Conservation (phyloP, 2,888 invertebrate genomes). For the Orchesellides sinensis region DNA sequence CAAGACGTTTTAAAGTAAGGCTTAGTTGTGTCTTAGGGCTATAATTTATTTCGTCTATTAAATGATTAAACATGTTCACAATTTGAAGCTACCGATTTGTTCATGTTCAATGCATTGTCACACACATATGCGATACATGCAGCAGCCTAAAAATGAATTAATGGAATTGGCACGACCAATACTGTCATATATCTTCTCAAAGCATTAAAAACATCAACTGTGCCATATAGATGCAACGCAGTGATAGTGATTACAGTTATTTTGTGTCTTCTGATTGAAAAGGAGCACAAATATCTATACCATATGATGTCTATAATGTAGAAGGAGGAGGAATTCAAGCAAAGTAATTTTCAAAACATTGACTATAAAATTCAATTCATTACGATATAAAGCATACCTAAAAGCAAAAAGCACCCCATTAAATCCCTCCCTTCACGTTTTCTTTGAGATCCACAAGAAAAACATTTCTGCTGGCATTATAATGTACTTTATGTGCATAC, state of each 20-base stretch:
- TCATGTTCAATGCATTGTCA: not conserved
- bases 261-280: constrained; percentile 20
- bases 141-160: constrained; percentile 42
- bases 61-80: constrained; percentile 17
- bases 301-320: not conserved
- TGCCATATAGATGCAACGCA: not conserved
- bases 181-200: constrained; percentile 36
- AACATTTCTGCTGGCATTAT: not conserved
- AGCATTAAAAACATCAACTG: constrained; percentile 50
- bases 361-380: constrained; percentile 40
- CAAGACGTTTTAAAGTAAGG: too few species aligned
- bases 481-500: not conserved
- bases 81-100: constrained; percentile 9
- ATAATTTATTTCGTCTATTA: too few species aligned
- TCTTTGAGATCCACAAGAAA: not conserved
- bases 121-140: not conserved
- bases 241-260: constrained; percentile 23
- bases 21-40: too few species aligned
- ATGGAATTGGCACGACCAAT: constrained; percentile 53
- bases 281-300: too few species aligned
- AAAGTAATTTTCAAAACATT: constrained; percentile 40
- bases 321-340: not conserved
- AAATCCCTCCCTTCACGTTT: not conserved
- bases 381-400: constrained; percentile 36
- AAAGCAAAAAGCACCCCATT: constrained; percentile 40